Conservation (phyloP, 2,113 vertebrate species). For the Lepus timidus region DNA sequence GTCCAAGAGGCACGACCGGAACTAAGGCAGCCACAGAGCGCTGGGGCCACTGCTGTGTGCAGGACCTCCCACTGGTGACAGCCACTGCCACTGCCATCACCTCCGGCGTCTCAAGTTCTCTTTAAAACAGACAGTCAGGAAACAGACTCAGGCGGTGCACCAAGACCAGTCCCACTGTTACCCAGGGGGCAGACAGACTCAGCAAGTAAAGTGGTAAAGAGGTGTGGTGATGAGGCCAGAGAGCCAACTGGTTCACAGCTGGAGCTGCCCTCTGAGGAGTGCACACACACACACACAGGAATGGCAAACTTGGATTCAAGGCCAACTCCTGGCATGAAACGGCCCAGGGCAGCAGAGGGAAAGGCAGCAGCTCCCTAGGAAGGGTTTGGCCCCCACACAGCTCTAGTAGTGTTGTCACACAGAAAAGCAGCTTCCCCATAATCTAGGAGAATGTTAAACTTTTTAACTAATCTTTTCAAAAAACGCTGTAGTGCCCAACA, state of each 20-base stretch:
- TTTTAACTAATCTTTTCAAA: background rate
- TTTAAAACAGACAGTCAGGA: background rate
- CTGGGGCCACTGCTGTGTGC: background rate
- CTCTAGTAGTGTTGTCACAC: background rate
- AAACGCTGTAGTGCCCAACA: background rate
- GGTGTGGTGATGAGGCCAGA: background rate
- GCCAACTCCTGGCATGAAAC: background rate
- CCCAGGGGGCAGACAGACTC: background rate
- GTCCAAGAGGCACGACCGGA: background rate
- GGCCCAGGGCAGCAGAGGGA: background rate
- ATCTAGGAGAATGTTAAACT: no score
- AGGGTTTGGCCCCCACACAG: background rate
- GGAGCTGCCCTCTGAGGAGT: background rate
- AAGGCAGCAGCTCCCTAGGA: accelerated
- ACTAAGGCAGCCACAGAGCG: background rate
- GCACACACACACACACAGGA: background rate
- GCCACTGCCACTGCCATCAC: background rate
- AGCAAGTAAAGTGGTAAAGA: background rate
- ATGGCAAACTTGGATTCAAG: background rate
- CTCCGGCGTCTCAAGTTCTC: background rate
- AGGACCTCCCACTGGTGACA: background rate
- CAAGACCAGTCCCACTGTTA: background rate
- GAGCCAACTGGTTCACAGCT: background rate
- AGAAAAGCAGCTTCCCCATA: background rate
- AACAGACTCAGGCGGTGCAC: accelerated